Evolutionary conservation across 2,888 invertebrate genomes (phyloP).

Genomic region (Apantesis nais): DNA sequence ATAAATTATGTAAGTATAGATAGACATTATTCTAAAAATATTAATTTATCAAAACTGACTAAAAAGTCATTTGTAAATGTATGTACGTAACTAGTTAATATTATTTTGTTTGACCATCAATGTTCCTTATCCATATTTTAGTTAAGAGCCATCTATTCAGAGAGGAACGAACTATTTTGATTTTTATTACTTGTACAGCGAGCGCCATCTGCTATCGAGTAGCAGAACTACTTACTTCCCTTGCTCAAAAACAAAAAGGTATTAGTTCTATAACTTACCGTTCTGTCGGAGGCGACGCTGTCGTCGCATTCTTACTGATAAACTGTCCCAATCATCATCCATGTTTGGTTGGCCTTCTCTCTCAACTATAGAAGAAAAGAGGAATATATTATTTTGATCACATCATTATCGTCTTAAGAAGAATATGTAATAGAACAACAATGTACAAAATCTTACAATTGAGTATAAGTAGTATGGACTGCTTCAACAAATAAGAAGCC

Average conservation of each 20-base stretch:
- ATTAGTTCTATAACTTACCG: conserved; percentile 66
- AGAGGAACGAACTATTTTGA: background rate
- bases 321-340: conserved; percentile 92
- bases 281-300: conserved; percentile 83
- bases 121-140: background rate
- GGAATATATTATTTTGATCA: background rate
- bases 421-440: too few species aligned
- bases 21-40: too few species aligned
- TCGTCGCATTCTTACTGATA: conserved; percentile 90
- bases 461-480: too few species aligned
- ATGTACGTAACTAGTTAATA: too few species aligned
- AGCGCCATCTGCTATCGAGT: conserved; percentile 46
- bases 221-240: conserved; percentile 28
- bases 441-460: too few species aligned
- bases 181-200: background rate
- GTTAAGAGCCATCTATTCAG: conserved; percentile 29
- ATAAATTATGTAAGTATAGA: too few species aligned
- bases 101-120: background rate
- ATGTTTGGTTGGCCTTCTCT: conserved; percentile 87
- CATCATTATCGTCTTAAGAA: too few species aligned
- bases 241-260: conserved; percentile 7
- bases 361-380: conserved; percentile 65
- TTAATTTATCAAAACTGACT: too few species aligned
- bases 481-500: background rate
- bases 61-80: too few species aligned